Evolutionary conservation across 2,888 invertebrate genomes (phyloP), one percentile per base, ranked within the genome.

Genomic region (Tiliacea citrago): DNA sequence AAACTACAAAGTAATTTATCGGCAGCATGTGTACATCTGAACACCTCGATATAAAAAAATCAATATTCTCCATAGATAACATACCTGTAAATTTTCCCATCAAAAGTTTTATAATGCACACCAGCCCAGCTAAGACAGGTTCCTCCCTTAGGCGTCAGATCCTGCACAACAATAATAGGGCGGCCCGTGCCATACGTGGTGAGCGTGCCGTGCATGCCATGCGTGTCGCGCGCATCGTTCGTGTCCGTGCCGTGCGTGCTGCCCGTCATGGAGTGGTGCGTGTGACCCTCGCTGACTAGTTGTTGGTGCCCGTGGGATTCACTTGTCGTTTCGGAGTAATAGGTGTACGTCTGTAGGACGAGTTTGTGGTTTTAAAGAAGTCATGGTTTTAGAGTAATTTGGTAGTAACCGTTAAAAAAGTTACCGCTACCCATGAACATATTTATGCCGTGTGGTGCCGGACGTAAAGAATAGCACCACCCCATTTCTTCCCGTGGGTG

Each of bases 121-220:
- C 98, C 98, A 42, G 98, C 97, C 99, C 99, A 99, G 3, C 98
- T 97, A 73, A 98, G 97, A 88, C 99, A 99, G 18, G 97, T 96
- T 0, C 98, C 98, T 0, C 97, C 97, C 86, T 97, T 97, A 0
- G 98, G 97, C 13, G 93, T 93, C 45, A 93, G 70, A 79, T 96
- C 95, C 73, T 95, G 93, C 2, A 95, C 88, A 7, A 96, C 90
- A 6, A 95, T 85, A 10, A 91, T 90, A 0, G 85, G 89, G 7
- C 88, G 85, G 6, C 83, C 72, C 0, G 81, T 68, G 2, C 77
- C 84, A 42, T 82, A 68, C 12, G 74, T 42, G 7, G 39, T 29
- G 29, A 75, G 63, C 7, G 61, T 10, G 21, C 72, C 77, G 42
- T 77, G 78, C 21, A 24, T 13, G 13, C 53, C 60, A 24, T 82